These are phyloP conservation scores for Drosophila busckii DNA, from an alignment of 1,140 invertebrate genomes.

Conservation along the genomic window DNA sequence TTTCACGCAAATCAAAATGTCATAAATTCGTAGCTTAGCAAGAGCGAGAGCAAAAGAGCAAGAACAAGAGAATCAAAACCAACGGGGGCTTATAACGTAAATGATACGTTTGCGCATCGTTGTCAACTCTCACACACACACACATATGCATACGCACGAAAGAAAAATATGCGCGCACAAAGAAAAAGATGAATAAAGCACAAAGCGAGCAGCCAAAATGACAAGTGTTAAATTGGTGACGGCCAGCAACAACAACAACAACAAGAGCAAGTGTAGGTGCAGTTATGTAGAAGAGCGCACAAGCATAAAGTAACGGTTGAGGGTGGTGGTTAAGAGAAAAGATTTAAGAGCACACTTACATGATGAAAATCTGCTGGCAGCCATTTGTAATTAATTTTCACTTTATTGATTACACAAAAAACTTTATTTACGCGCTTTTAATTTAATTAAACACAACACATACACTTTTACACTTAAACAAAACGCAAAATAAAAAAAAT, in stretches of 20 bases:
- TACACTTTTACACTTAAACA: too few species aligned
- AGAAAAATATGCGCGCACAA: too few species aligned
- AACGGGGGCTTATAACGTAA: slow-evolving; percentile 63
- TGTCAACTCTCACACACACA: slow-evolving; percentile 7
- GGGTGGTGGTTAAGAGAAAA: too few species aligned
- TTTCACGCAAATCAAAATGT: slow-evolving; percentile 79
- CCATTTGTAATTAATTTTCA: too few species aligned
- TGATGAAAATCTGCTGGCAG: too few species aligned
- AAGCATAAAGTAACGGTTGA: too few species aligned
- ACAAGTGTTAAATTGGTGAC: slow-evolving; percentile 76
- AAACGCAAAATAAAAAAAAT: too few species aligned
- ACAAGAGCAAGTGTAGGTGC: slow-evolving; percentile 1
- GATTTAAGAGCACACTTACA: too few species aligned
- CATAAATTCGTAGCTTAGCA: slow-evolving; percentile 76
- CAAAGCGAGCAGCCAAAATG: slow-evolving; percentile 44
- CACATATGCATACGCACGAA: neutral
- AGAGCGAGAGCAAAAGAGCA: slow-evolving; percentile 22
- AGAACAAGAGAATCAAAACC: slow-evolving; percentile 17
- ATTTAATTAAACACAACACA: too few species aligned
- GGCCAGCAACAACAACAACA: slow-evolving; percentile 26
- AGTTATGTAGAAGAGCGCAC: neutral
- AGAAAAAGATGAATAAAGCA: slow-evolving; percentile 3
- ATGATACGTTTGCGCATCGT: slow-evolving; percentile 62
- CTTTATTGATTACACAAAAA: too few species aligned
- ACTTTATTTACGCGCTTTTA: too few species aligned